Evolutionary conservation across 1,140 invertebrate species (phyloP).

Genomic region (Drosophila ambigua): DNA sequence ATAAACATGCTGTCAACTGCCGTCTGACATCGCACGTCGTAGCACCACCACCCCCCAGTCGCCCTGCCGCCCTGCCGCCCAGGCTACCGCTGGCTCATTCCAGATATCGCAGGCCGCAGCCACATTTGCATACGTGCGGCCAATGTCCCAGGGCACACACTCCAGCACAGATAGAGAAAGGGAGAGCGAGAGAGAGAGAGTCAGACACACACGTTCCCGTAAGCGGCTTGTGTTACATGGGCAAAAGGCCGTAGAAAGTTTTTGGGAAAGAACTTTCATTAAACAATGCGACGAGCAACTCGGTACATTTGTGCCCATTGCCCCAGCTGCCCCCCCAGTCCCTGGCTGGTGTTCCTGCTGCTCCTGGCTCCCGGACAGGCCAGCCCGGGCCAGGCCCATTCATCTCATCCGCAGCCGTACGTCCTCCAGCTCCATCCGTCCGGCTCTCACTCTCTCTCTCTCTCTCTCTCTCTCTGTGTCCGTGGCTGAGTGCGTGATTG

Average conservation of each 20-base stretch:
- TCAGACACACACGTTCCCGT: slow-evolving; percentile 29
- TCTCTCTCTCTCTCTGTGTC: slow-evolving; percentile 7
- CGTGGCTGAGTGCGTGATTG: slow-evolving; percentile 58
- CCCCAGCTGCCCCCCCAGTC: slow-evolving; percentile 51
- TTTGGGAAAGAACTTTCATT: slow-evolving; percentile 81
- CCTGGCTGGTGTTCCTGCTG: background rate
- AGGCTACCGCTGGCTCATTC: background rate
- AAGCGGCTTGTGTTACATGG: slow-evolving; percentile 36
- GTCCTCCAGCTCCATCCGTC: no score
- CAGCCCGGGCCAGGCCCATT: slow-evolving; percentile 17
- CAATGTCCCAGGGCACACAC: slow-evolving; percentile 68
- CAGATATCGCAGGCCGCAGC: slow-evolving; percentile 44
- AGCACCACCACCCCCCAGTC: background rate
- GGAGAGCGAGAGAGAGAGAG: background rate
- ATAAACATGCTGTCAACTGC: slow-evolving; percentile 82
- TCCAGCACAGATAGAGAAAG: slow-evolving; percentile 6
- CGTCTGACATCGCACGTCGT: slow-evolving; percentile 72
- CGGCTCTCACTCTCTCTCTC: no score
- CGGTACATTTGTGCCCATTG: slow-evolving; percentile 60
- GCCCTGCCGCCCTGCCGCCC: slow-evolving; percentile 10
- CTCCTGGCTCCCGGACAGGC: background rate
- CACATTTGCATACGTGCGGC: slow-evolving; percentile 77
- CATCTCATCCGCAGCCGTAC: slow-evolving; percentile 4
- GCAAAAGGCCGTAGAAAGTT: slow-evolving; percentile 59
- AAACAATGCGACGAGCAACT: slow-evolving; percentile 74